Evolutionary conservation across 1,140 invertebrate species (phyloP), one percentile per base, ranked within the genome.

Genomic region (Drosophila persimilis): DNA sequence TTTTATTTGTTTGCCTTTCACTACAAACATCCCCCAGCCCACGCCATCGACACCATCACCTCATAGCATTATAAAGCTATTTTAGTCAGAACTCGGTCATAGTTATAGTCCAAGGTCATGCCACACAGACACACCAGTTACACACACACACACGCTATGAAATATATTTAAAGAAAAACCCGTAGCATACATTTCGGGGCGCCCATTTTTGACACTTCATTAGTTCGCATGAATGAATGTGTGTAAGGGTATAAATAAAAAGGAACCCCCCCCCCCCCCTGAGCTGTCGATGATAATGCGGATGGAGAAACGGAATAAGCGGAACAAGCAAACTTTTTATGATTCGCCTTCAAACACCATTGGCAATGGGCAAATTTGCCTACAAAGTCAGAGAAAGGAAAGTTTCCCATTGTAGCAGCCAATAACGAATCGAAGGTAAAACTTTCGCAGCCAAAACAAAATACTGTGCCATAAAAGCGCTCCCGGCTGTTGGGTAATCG

Each of bases 141-240:
- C 39, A 31, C 41, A 17, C 39, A 65, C 39, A n/a, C 43, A 43
- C 48, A 48, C 41, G 65, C 39, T 70, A 52, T 43, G 47, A 62
- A 48, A 44, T 50, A 41, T 52, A 57, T 75, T 60, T 51, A 48
- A 73, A 51, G 61, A 44, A 58, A 46, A 85, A 64, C 74, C 55
- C 61, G n/a, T 85, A 77, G 81, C 81, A 81, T 48, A 62, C 47
- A 65, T 86, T 81, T 86, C 48, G 69, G 81, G 81, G 80, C 64
- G 63, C 61, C 71, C 77, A 80, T 74, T 85, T 85, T 85, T 80
- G 77, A 80, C 81, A 85, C 81, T 85, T 86, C 81, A 85, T 85
- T 85, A 86, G 77, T 81, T 85, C 58, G 69, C 64, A 47, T 70
- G 64, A 86, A 77, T 77, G 73, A 86, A 77, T 77, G 73, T 81